Evolutionary conservation across 2,113 vertebrate species (phyloP).

Genomic region (Bagarius yarrelli): DNA sequence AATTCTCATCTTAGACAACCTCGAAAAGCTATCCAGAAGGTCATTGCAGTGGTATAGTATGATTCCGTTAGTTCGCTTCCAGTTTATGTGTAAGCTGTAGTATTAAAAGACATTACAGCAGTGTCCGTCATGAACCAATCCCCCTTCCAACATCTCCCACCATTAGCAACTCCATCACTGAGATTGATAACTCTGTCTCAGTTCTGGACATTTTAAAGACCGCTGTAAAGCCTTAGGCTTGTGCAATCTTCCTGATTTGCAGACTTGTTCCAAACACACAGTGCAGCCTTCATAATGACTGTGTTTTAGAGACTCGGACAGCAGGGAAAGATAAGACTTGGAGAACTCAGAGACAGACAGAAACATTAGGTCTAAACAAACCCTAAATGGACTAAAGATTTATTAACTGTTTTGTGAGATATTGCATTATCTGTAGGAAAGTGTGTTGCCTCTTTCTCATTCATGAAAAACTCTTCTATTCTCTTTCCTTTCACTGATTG

Average conservation of each 20-base stretch:
- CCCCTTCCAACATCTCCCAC: not conserved
- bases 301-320: not conserved
- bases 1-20: not conserved
- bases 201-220: conserved; percentile 25
- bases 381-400: too few species aligned
- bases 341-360: not conserved
- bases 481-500: not conserved
- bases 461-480: not conserved
- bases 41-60: not conserved
- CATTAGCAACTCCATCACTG: conserved; percentile 15
- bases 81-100: not conserved
- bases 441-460: not conserved
- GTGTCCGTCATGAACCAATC: conserved; percentile 1
- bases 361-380: not conserved
- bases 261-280: not conserved
- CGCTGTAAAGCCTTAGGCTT: conserved; percentile 23
- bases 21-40: not conserved
- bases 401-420: too few species aligned
- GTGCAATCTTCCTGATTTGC: conserved; percentile 23
- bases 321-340: not conserved
- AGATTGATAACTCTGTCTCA: conserved; percentile 29
- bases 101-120: conserved; percentile 16
- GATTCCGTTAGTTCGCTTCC: not conserved
- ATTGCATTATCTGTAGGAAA: not conserved
- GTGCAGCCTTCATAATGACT: conserved; percentile 11